These are phyloP conservation scores for Atherinosoma microstoma DNA, from an alignment of 2,797 vertebrate genomes.

Conservation along the genomic window DNA sequence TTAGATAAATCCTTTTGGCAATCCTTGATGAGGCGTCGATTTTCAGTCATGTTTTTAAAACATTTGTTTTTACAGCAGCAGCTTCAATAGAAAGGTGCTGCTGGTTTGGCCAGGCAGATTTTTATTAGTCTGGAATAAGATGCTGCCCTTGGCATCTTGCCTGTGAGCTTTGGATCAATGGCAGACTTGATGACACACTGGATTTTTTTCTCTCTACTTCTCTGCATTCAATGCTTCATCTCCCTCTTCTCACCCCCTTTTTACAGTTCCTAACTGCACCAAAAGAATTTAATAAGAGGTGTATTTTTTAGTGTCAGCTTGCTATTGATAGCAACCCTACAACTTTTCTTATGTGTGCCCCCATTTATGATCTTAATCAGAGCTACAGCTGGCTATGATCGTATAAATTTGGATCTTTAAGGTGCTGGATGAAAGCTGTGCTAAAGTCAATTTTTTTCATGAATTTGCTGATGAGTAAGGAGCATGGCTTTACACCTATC, in stretches of 20 bases:
- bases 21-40: background rate
- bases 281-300: background rate
- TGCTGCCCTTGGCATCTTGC: constrained; percentile 39
- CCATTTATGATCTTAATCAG: background rate
- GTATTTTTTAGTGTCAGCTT: background rate
- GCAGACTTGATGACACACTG: constrained; percentile 47
- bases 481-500: too few species aligned
- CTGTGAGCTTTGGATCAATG: constrained; percentile 50
- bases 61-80: constrained; percentile 27
- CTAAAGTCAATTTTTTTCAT: too few species aligned
- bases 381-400: background rate
- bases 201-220: constrained; percentile 31
- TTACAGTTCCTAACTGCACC: background rate
- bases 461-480: too few species aligned
- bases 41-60: constrained; percentile 18
- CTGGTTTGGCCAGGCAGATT: constrained; percentile 13
- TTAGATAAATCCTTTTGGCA: background rate
- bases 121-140: constrained; percentile 49
- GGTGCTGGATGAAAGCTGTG: too few species aligned
- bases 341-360: background rate
- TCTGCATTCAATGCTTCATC: background rate
- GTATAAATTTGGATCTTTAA: too few species aligned
- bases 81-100: constrained; percentile 9
- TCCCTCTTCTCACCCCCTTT: background rate
- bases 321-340: background rate